Base-by-base conservation (phyloP, 2,113 vertebrate species). In the Arothron firmamentum region DNA sequence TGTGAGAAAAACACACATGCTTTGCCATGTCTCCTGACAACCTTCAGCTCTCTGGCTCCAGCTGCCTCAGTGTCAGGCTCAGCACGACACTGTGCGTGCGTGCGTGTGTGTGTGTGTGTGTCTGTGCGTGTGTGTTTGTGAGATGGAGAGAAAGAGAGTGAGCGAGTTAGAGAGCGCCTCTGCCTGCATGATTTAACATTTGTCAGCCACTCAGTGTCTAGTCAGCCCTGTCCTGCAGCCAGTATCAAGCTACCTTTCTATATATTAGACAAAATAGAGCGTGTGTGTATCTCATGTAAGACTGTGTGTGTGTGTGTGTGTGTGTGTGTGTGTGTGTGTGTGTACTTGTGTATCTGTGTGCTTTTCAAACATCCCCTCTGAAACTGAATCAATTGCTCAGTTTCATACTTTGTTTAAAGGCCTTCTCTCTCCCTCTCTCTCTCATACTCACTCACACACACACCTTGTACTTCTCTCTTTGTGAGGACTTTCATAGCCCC, bases 1-100 rank as follows among this genome's bases (percentile, higher is more conserved):
- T 89, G 85, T 89, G 82, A 88, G 85, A 88, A 80, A 80, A 77
- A 86, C 86, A 86, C 87, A 87, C 81, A 85, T 85, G 83, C 87
- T 82, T 82, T 52, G 67, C 84, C 86, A 89, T 83, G 85, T 88
- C 82, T 86, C 86, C 83, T 87, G 87, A 89, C 85, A 86, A 88
- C 86, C 88, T 88, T 85, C 85, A 84, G 82, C 87, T 86, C 82
- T 81, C 79, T 74, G 82, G 79, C 84, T 85, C 81, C 87, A 86
- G 87, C 87, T 89, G 87, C 85, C 82, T 86, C 60, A 63, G 82
- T 85, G 84, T 87, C 80, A 80, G 67, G 62, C 87, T 84, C 83
- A 83, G 85, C 83, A 88, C 64, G 83, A 80, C 83, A 77, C 71
- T 72, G 43, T 69, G 67, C 61, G 19, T 70, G 75, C 12, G 7